Evolutionary conservation across 2,797 vertebrate genomes (phyloP).

Genomic region (Rhinichthys osculus): DNA sequence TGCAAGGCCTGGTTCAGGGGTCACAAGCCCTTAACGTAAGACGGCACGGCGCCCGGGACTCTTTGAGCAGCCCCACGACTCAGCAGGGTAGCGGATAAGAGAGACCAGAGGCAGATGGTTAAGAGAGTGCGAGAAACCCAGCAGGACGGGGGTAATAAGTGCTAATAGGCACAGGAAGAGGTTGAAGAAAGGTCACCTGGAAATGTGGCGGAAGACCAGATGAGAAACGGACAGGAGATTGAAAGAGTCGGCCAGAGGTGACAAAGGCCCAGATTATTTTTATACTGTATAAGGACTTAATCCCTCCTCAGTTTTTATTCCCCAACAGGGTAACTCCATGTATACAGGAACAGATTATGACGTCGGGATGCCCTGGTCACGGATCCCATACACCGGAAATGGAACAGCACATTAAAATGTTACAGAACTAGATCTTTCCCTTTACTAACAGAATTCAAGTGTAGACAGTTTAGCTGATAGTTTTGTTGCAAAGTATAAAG

Average conservation of each 20-base stretch:
- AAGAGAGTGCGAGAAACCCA: slow-evolving; percentile 22
- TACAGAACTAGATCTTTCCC: background rate
- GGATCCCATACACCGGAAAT: background rate
- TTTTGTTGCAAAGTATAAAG: background rate
- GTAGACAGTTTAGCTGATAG: background rate
- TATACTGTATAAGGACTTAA: slow-evolving; percentile 8
- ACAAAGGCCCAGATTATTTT: slow-evolving; percentile 22
- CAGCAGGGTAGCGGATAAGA: slow-evolving; percentile 29
- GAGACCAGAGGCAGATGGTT: slow-evolving; percentile 39
- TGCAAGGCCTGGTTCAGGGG: slow-evolving; percentile 52
- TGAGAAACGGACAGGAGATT: slow-evolving; percentile 11
- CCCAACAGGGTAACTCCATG: background rate
- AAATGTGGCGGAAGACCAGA: slow-evolving; percentile 15
- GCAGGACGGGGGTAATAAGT: slow-evolving; percentile 30
- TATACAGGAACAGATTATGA: slow-evolving; percentile 16
- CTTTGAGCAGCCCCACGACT: slow-evolving; percentile 8
- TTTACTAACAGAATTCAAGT: background rate
- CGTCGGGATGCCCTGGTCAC: background rate
- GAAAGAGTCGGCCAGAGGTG: slow-evolving; percentile 21
- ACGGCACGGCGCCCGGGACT: slow-evolving; percentile 29
- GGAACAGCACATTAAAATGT: background rate
- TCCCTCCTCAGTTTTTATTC: slow-evolving; percentile 22
- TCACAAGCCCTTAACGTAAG: slow-evolving; percentile 49
- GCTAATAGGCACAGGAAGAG: slow-evolving; percentile 37
- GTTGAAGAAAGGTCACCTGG: slow-evolving; percentile 49